Percentiles rank a stretch among this genome's conserved stretches.
Evolutionary conservation across 2,113 vertebrate genomes (phyloP).

Genomic region (Microcebus ravelobensis): DNA sequence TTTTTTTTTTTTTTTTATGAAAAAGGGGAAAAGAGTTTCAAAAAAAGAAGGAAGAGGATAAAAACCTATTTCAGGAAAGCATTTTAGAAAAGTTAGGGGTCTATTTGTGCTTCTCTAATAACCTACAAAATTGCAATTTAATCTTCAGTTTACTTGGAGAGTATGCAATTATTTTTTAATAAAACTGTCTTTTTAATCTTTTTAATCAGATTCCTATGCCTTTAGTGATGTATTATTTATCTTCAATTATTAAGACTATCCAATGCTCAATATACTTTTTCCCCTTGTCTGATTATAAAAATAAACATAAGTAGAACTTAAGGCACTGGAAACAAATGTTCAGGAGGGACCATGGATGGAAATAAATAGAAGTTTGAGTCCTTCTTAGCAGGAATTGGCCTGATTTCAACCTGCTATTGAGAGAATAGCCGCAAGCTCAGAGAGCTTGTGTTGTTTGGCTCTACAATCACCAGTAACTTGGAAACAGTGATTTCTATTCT

Average conservation of each 20-base stretch:
- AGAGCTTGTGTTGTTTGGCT: background rate
- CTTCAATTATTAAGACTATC: background rate
- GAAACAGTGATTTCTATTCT: background rate
- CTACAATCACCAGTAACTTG: background rate
- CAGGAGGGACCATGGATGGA: background rate
- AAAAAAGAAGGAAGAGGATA: background rate
- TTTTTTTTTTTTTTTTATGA: background rate
- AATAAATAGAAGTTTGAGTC: background rate
- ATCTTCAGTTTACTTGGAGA: background rate
- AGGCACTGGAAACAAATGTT: background rate
- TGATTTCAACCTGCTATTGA: background rate
- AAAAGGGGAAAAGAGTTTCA: background rate
- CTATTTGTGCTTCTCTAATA: background rate
- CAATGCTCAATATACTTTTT: background rate
- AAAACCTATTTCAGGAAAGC: background rate
- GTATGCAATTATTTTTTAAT: background rate
- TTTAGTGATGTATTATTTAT: background rate
- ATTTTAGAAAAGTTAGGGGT: background rate
- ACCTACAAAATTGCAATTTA: background rate
- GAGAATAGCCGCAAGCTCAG: background rate
- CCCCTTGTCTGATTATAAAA: background rate
- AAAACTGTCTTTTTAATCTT: background rate
- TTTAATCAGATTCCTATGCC: background rate
- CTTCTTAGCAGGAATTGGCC: background rate
- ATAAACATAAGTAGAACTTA: background rate